A percentile compares a stretch with the other conserved stretches of the same genome.
Conservation (phyloP, 2,113 vertebrate genomes). For the Spea bombifrons region DNA sequence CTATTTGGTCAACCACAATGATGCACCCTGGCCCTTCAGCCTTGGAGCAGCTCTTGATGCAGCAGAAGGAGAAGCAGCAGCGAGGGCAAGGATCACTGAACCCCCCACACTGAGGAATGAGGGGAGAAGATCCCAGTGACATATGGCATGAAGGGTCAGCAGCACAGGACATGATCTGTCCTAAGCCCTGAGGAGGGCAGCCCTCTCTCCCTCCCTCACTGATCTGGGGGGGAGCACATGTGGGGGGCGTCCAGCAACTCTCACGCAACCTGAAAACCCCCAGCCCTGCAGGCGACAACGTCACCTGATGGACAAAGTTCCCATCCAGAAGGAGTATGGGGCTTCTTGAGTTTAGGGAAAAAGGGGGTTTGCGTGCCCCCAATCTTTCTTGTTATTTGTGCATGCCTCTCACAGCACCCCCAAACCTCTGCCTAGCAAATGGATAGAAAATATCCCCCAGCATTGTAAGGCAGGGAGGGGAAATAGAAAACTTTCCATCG, state of each 20-base stretch:
- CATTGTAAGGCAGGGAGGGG: conserved; percentile 41
- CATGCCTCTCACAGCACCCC: conserved; percentile 46
- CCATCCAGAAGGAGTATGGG: conserved; percentile 52
- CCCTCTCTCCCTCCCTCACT: conserved; percentile 69
- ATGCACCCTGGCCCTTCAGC: conserved; percentile 97
- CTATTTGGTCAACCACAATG: conserved; percentile 99
- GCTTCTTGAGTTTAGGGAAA: conserved; percentile 40
- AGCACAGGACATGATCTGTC: conserved; percentile 72
- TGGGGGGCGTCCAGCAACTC: conserved; percentile 33
- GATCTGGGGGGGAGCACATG: conserved; percentile 39
- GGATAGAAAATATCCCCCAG: conserved; percentile 36
- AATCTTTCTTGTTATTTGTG: conserved; percentile 45
- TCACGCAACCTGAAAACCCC: conserved; percentile 38
- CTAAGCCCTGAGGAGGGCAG: conserved; percentile 72
- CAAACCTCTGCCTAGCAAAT: conserved; percentile 39
- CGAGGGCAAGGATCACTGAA: conserved; percentile 93
- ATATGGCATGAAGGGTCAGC: conserved; percentile 84
- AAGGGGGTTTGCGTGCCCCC: conserved; percentile 31
- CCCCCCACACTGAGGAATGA: conserved; percentile 89
- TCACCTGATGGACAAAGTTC: conserved; percentile 56
- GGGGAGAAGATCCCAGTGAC: conserved; percentile 72
- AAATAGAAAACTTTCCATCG: conserved; percentile 27
- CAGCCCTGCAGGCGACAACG: conserved; percentile 34
- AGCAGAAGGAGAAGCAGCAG: conserved; percentile 99
- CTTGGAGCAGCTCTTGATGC: conserved; percentile 97